Evolutionary conservation across 1,140 invertebrate genomes (phyloP).

Genomic region (Gonatopus flavifemur): DNA sequence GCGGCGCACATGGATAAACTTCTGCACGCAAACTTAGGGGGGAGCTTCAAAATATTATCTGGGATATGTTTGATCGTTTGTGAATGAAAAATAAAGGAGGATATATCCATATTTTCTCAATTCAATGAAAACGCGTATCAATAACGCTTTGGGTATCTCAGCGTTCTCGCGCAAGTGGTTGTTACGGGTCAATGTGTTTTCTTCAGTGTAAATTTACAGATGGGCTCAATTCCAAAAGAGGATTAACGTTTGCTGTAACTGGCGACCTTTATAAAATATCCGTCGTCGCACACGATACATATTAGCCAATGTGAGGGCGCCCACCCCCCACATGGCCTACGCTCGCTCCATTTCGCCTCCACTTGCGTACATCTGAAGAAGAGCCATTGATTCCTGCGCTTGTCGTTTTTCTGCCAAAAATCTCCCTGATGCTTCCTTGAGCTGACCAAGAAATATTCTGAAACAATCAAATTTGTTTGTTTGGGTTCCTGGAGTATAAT

Average conservation of each 20-base stretch:
- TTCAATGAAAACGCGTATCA: too few species aligned
- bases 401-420: constrained; percentile 78
- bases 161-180: constrained; percentile 5
- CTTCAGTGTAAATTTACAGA: constrained; percentile 8
- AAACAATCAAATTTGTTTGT: constrained; percentile 30
- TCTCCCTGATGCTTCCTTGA: constrained; percentile 81
- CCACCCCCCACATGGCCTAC: constrained; percentile 59
- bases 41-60: too few species aligned
- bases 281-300: constrained; percentile 53
- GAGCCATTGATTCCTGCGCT: constrained; percentile 80
- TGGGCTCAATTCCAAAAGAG: constrained; percentile 55
- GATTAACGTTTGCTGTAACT: constrained; percentile 52
- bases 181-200: not conserved
- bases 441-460: constrained; percentile 76
- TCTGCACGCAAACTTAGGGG: too few species aligned
- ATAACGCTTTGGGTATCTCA: too few species aligned
- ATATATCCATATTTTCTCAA: too few species aligned
- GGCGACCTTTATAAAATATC: constrained; percentile 52
- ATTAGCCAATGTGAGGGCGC: constrained; percentile 54
- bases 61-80: too few species aligned
- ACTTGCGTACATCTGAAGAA: constrained; percentile 63
- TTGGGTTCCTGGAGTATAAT: too few species aligned
- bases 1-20: too few species aligned
- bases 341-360: constrained; percentile 54
- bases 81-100: too few species aligned